A percentile compares a stretch with the other conserved stretches of the same genome.
phyloP scores from a whole-genome alignment of 2,113 vertebrate species.

The Perca schrenkii region DNA sequence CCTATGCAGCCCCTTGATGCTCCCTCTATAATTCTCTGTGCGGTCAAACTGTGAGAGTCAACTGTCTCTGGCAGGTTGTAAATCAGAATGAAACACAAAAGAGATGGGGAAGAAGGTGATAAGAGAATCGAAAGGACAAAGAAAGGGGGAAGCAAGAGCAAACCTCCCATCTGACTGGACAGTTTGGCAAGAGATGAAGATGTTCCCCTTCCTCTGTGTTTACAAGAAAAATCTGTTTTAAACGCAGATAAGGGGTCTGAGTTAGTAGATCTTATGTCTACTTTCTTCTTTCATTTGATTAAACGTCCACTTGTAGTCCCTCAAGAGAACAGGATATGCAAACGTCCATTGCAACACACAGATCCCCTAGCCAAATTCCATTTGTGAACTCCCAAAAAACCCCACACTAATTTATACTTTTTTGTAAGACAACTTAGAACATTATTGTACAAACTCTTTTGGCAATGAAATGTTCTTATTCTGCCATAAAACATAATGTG shows the following conservation, averaged over 20 bases:
- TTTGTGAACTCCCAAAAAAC: slow-evolving; percentile 27
- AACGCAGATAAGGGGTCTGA: slow-evolving; percentile 59
- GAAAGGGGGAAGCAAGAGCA: slow-evolving; percentile 45
- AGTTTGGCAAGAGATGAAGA: slow-evolving; percentile 68
- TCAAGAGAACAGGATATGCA: slow-evolving; percentile 50
- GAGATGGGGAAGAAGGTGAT: slow-evolving; percentile 60
- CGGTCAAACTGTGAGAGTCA: slow-evolving; percentile 64
- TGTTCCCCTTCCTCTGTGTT: slow-evolving; percentile 33
- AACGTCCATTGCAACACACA: slow-evolving; percentile 40
- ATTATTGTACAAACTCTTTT: not conserved
- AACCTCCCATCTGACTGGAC: slow-evolving; percentile 40
- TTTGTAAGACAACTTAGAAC: slow-evolving; percentile 3
- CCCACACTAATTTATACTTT: slow-evolving; percentile 11
- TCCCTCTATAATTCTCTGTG: slow-evolving; percentile 58
- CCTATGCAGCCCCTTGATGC: slow-evolving; percentile 52
- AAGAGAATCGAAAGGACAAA: slow-evolving; percentile 65
- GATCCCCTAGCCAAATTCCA: slow-evolving; percentile 35
- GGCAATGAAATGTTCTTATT: slow-evolving; percentile 12
- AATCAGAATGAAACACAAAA: slow-evolving; percentile 72
- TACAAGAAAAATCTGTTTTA: slow-evolving; percentile 53
- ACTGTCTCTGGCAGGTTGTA: slow-evolving; percentile 64
- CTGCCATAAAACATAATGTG: slow-evolving; percentile 22
- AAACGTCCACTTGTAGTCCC: slow-evolving; percentile 42
- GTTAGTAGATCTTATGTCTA: slow-evolving; percentile 46
- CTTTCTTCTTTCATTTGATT: slow-evolving; percentile 51